A percentile compares a stretch with the other conserved stretches of the same genome.
Evolutionary conservation across 2,113 vertebrate genomes (phyloP).

Genomic region (Tetraodon nigroviridis): DNA sequence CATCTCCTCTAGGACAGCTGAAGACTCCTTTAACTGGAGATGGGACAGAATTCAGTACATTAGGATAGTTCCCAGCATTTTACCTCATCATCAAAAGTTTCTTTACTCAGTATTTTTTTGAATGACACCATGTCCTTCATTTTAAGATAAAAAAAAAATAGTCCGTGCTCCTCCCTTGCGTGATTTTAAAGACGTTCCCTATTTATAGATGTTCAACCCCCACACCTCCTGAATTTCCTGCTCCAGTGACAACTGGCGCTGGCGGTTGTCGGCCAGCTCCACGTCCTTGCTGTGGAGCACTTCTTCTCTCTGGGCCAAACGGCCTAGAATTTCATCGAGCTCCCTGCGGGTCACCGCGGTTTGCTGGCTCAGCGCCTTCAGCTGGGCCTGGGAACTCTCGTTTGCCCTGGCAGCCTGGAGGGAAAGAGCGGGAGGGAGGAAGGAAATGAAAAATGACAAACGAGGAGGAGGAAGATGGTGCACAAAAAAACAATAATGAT

Average conservation of each 20-base stretch:
- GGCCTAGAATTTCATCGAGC: constrained; percentile 79
- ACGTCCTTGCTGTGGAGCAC: constrained; percentile 80
- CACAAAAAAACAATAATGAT: constrained; percentile 44
- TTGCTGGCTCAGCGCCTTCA: constrained; percentile 80
- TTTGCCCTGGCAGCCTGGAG: constrained; percentile 81
- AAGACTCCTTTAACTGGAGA: constrained; percentile 68
- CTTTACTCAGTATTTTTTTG: background rate
- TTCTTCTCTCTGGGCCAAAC: constrained; percentile 84
- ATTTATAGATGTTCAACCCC: constrained; percentile 20
- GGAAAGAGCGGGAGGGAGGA: background rate
- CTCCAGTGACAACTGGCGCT: constrained; percentile 77
- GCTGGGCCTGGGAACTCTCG: constrained; percentile 78
- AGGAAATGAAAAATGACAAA: constrained; percentile 48
- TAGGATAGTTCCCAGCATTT: background rate
- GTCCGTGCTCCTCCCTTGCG: background rate
- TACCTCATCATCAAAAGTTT: background rate
- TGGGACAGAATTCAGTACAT: background rate
- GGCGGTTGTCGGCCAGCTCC: constrained; percentile 77
- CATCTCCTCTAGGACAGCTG: constrained; percentile 74
- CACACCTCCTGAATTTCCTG: constrained; percentile 77
- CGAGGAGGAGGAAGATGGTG: constrained; percentile 43
- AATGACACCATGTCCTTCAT: background rate
- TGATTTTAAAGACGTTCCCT: constrained; percentile 3
- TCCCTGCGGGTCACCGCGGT: constrained; percentile 82
- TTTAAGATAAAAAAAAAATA: background rate